These are phyloP conservation scores for Drosophila nigromelanica DNA, from an alignment of 1,140 invertebrate genomes.

Conservation along the genomic window DNA sequence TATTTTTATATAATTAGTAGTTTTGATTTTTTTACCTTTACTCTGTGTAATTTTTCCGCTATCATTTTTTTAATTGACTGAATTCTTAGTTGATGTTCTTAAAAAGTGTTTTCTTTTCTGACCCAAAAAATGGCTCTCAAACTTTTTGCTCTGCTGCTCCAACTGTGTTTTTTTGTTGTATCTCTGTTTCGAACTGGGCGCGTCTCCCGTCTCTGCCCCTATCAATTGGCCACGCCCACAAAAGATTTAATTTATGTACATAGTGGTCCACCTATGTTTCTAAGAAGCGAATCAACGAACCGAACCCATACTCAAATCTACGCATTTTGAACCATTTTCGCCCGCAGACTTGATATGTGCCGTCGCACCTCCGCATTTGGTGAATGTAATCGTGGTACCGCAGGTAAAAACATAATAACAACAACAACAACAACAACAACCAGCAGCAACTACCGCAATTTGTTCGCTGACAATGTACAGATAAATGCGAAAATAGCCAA, in stretches of 20 bases:
- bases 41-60: background rate
- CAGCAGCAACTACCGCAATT: slow-evolving; percentile 55
- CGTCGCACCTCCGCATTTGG: slow-evolving; percentile 96
- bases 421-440: slow-evolving; percentile 50
- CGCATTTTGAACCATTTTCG: slow-evolving; percentile 82
- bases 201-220: slow-evolving; percentile 11
- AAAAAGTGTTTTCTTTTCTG: background rate
- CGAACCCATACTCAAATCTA: slow-evolving; percentile 52
- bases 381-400: slow-evolving; percentile 98
- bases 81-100: background rate
- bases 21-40: background rate
- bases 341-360: slow-evolving; percentile 99
- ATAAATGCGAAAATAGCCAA: slow-evolving; percentile 59
- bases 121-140: background rate
- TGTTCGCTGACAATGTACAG: slow-evolving; percentile 70
- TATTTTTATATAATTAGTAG: slow-evolving; percentile 28
- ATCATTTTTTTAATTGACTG: background rate
- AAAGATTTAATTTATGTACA: slow-evolving; percentile 32
- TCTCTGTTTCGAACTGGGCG: background rate
- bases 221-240: slow-evolving; percentile 12
- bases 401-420: slow-evolving; percentile 88
- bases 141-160: slow-evolving; percentile 17
- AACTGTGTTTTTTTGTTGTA: slow-evolving; percentile 4
- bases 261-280: slow-evolving; percentile 14
- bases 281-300: slow-evolving; percentile 24